Evolutionary conservation across 2,113 vertebrate genomes (phyloP).

Genomic region (Bos javanicus): DNA sequence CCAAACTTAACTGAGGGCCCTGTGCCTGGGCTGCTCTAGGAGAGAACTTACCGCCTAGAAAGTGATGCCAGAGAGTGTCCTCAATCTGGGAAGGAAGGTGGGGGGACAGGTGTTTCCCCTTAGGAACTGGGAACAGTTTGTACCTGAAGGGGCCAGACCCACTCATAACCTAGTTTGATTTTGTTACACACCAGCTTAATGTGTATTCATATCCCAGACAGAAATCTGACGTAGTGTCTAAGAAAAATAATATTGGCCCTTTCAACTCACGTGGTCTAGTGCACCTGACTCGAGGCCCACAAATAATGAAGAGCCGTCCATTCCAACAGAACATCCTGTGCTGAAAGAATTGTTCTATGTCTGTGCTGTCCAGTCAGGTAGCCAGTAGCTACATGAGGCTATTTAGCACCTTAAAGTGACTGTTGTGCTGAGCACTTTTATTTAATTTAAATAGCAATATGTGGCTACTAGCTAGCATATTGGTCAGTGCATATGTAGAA

Average conservation of each 20-base stretch:
- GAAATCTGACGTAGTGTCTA: background rate
- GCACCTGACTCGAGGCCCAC: background rate
- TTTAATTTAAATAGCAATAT: background rate
- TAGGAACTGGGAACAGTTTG: background rate
- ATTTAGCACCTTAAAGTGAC: background rate
- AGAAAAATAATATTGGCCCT: background rate
- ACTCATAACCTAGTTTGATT: background rate
- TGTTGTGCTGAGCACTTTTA: background rate
- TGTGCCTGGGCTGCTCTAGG: background rate
- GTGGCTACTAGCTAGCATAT: background rate
- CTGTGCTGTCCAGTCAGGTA: background rate
- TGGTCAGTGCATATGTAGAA: background rate
- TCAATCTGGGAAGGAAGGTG: background rate
- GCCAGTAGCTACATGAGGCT: background rate
- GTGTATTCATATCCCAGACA: background rate
- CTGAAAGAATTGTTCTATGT: background rate
- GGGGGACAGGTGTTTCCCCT: background rate
- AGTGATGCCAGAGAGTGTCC: background rate
- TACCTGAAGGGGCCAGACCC: fast-evolving
- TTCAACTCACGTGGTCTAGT: background rate
- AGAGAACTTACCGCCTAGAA: background rate
- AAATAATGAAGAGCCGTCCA: background rate
- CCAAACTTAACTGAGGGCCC: background rate
- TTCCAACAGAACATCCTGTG: background rate
- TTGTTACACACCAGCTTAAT: background rate